Evolutionary conservation across 2,113 vertebrate genomes (phyloP), one percentile per base, ranked within the genome.

Genomic region (Melanerpes aurifrons): DNA sequence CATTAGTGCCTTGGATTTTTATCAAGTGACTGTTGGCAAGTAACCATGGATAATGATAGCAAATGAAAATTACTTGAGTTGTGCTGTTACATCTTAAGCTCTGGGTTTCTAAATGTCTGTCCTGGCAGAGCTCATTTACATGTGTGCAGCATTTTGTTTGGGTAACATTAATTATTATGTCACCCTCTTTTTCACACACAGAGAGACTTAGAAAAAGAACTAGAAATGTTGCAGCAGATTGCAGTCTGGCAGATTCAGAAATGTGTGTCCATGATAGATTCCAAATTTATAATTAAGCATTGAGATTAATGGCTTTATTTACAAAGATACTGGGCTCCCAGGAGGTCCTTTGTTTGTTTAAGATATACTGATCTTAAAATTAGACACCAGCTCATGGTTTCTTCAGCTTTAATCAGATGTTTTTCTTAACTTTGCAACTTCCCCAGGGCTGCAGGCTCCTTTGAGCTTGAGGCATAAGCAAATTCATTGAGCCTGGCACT

Each of bases 1-100:
- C 53, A 63, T 95, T 95, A 96, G 63, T 82, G 90, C 37, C 64
- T 91, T 74, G 79, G 80, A 90, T 95, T 94, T 96, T 92, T 93
- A 93, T 95, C 95, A 91, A 93, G 89, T 88, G 69, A 77, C 86
- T 95, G 32, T 61, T 92, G 86, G 77, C 67, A 92, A 94, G 90
- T 88, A 94, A 94, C 88, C 57, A 26, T 73, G 73, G 72, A 79
- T 94, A 95, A 97, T 70, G 73, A 87, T 40, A 88, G 74, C 61
- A 89, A 88, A 90, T 0, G 3, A 91, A 91, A 89, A 90, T 76
- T 74, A 57, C 20, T 87, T 91, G 72, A 89, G 59, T 72, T 10
- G 3, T 94, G 75, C 59, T 76, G 58, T 70, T 76, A 64, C 29
- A 70, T 83, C 92, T 91, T 89, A 80, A 86, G 54, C 56, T 92